Evolutionary conservation across 2,888 invertebrate genomes (phyloP), one percentile per base, ranked within the genome.

Genomic region (Nephrotoma guestfalica): DNA sequence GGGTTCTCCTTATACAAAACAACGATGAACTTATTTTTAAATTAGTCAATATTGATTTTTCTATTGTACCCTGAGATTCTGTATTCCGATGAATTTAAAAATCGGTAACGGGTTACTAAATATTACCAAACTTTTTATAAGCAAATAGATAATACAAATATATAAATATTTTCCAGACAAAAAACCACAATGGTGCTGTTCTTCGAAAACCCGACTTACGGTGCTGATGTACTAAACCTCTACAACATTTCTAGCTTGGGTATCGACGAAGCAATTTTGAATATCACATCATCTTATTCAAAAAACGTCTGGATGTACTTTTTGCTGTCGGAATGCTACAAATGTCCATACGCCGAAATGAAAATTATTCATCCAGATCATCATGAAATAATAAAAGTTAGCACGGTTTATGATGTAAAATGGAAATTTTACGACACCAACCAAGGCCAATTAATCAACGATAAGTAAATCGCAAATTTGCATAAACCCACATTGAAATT

Each of bases 261-360:
- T 4, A 43, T 85, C 18, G 85, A 85, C 11, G 11, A 85, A 85
- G 41, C 85, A 9, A 11, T 85, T 7, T 9, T 85, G 2, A 41
- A 85, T 5, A 43, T 85, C 6, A 85, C 85, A 43, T 85, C 85
- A 30, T 11, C 41, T 7, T 45, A 15, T 85, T 9, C 9, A 11
- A 15, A 42, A 43, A 43, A 88, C 92, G 95, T 93, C 11, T 94
- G 93, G 89, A 91, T 96, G 4, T 96, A 96, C 89, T 92, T 93
- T 40, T 93, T 95, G 0, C 95, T 95, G 18, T 93, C 94, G 87
- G 95, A 96, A 89, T 96, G 96, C 89, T 93, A 94, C 89, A 92
- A 93, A 91, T 95, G 95, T 89, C 95, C 95, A 0, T 95, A 93
- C 89, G 92, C 93, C 87, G 93, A 93, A 88, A 91, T 93, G 88